These are phyloP conservation scores for Pararge aegeria DNA, from an alignment of 1,140 invertebrate genomes.

Conservation along the genomic window DNA sequence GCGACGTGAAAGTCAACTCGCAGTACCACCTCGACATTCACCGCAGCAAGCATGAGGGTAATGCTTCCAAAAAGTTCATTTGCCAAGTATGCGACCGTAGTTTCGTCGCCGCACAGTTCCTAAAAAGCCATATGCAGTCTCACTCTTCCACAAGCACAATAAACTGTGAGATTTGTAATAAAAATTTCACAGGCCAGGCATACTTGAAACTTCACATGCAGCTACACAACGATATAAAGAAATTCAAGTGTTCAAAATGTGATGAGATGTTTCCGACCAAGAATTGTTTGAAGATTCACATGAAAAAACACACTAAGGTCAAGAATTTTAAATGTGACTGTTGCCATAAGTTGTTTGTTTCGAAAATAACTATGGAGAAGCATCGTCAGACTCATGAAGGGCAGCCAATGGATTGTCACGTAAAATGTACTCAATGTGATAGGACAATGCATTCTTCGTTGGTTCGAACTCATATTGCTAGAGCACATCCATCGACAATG, in stretches of 20 bases:
- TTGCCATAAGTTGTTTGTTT: slow-evolving; percentile 77
- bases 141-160: slow-evolving; percentile 66
- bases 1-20: slow-evolving; percentile 72
- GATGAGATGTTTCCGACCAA: slow-evolving; percentile 84
- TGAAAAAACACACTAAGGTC: slow-evolving; percentile 75
- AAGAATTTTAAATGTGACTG: slow-evolving; percentile 77
- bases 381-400: slow-evolving; percentile 69
- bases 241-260: slow-evolving; percentile 84
- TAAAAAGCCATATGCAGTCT: slow-evolving; percentile 73
- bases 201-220: slow-evolving; percentile 82
- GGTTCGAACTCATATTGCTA: slow-evolving; percentile 57
- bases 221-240: slow-evolving; percentile 83
- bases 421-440: slow-evolving; percentile 69
- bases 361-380: slow-evolving; percentile 76
- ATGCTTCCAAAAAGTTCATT: slow-evolving; percentile 62
- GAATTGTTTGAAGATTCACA: slow-evolving; percentile 81
- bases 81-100: slow-evolving; percentile 69
- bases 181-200: slow-evolving; percentile 83
- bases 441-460: slow-evolving; percentile 68
- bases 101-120: slow-evolving; percentile 67
- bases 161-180: slow-evolving; percentile 82
- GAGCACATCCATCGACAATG: slow-evolving; percentile 55
- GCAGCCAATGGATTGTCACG: slow-evolving; percentile 64
- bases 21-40: slow-evolving; percentile 73
- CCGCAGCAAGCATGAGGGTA: slow-evolving; percentile 69